These are phyloP conservation scores for Elgaria multicarinata DNA, from an alignment of 2,113 vertebrate genomes.

Conservation along the genomic window DNA sequence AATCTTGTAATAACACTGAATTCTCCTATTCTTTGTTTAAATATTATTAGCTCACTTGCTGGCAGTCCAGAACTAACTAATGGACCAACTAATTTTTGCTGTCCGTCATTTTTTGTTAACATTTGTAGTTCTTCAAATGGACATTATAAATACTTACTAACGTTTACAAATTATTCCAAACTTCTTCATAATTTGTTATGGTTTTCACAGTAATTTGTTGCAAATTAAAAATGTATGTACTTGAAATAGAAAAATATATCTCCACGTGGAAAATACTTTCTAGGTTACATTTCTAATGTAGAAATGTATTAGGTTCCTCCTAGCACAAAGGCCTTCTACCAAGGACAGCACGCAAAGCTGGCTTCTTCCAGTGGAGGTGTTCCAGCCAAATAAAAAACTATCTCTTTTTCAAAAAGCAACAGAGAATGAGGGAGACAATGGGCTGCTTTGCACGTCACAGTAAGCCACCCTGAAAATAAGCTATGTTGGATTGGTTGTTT, in stretches of 20 bases:
- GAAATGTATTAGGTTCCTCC: background rate
- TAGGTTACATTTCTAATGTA: background rate
- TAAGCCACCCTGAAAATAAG: too few species aligned
- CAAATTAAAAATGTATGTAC: background rate
- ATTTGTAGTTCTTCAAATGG: slow-evolving; percentile 29
- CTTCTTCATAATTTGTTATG: background rate
- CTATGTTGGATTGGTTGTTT: too few species aligned
- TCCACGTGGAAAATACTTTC: too few species aligned
- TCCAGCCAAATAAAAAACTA: background rate
- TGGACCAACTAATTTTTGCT: slow-evolving; percentile 4
- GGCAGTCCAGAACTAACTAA: background rate
- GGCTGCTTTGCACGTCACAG: too few species aligned
- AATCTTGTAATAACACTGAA: background rate
- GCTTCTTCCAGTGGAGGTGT: background rate
- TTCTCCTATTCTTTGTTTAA: slow-evolving; percentile 5
- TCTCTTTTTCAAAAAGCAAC: background rate
- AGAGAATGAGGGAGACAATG: background rate
- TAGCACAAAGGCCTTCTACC: background rate
- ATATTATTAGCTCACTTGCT: background rate
- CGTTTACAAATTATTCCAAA: slow-evolving; percentile 6
- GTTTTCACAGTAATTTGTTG: background rate
- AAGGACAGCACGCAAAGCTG: background rate
- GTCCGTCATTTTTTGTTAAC: background rate
- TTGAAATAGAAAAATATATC: background rate
- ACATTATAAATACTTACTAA: accelerated